Evolutionary conservation across 2,888 invertebrate species (phyloP), one percentile per base, ranked within the genome.

Genomic region (Aspidiotus rigidus): DNA sequence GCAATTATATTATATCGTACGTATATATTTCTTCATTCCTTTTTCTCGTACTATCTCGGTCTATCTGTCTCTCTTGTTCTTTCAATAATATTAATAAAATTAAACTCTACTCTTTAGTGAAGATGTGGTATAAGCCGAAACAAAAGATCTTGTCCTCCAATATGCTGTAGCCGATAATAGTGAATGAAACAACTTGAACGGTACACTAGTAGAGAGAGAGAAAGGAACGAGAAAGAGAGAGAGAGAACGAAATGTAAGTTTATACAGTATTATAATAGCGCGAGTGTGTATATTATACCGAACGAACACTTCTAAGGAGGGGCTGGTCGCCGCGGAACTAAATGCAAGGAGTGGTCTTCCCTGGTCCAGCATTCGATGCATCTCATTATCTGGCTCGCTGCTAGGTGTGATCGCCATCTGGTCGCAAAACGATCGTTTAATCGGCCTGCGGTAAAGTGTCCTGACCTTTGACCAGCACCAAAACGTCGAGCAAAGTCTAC

Each of bases 341-440:
- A 66, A 66, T 66, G 44, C 59, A 66, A 66, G 66, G 66, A 66
- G 66, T 66, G 66, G 66, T 66, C 66, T 66, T 59, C 66, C 66
- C 57, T 66, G 66, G 66, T 66, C 66, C 66, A 66, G 66, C 66
- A 49, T 66, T 66, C 56, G 55, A 66, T 57, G 66, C 66, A 66
- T 66, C 66, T 66, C 66, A 66, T 66, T 66, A 66, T 59, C 66
- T 57, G 49, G 56, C 44, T 49, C 49, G 28, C 28, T 39, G 66
- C 66, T 66, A 66, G 66, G 66, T 66, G 66, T 66, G 66, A 66
- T 66, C 66, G 66, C 66, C 66, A 66, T 66, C 66, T 66, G 66
- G 66, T 66, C 66, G 59, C 66, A 57, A 66, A 66, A 66, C 44
- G 13, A 39, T 42, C 66, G 59, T 41, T 44, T 59, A 49, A 66